phyloP scores from a whole-genome alignment of 2,113 vertebrate genomes.

The Takifugu flavidus region DNA sequence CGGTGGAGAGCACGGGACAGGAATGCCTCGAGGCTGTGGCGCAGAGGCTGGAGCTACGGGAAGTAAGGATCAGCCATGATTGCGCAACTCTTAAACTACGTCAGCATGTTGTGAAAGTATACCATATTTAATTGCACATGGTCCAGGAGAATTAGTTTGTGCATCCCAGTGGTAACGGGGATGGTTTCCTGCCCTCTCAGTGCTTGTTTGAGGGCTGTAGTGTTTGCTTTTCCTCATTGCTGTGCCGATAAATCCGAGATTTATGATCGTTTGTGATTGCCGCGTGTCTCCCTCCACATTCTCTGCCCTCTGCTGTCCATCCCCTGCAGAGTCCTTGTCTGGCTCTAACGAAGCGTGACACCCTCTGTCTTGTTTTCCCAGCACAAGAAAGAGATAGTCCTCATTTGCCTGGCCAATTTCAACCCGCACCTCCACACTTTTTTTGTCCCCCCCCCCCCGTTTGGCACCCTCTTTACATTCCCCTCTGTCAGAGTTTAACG shows the following conservation, averaged over 20 bases:
- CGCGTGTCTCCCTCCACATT: constrained; percentile 15
- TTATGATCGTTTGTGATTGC: constrained; percentile 4
- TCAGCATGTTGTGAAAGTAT: background rate
- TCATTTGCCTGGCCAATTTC: constrained; percentile 17
- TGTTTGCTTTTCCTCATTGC: too few relatives aligned
- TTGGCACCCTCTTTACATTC: too few relatives aligned
- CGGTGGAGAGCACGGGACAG: constrained; percentile 93
- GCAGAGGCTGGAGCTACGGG: constrained; percentile 90
- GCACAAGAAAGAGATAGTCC: constrained; percentile 39
- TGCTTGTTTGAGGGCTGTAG: too few relatives aligned
- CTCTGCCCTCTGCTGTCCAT: constrained; percentile 37
- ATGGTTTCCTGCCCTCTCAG: too few relatives aligned
- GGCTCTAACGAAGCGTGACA: constrained; percentile 55
- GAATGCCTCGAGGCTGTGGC: constrained; percentile 96
- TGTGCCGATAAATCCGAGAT: background rate
- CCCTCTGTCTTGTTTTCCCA: constrained; percentile 34
- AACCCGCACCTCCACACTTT: background rate
- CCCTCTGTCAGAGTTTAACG: too few relatives aligned
- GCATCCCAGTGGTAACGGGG: too few relatives aligned
- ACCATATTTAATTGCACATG: too few relatives aligned
- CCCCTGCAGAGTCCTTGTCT: constrained; percentile 45
- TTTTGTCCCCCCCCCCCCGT: background rate
- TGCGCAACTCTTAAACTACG: background rate
- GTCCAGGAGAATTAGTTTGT: too few relatives aligned
- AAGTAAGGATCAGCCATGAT: constrained; percentile 74